phyloP scores from a whole-genome alignment of 2,888 invertebrate species.

The Tetranychus truncatus region DNA sequence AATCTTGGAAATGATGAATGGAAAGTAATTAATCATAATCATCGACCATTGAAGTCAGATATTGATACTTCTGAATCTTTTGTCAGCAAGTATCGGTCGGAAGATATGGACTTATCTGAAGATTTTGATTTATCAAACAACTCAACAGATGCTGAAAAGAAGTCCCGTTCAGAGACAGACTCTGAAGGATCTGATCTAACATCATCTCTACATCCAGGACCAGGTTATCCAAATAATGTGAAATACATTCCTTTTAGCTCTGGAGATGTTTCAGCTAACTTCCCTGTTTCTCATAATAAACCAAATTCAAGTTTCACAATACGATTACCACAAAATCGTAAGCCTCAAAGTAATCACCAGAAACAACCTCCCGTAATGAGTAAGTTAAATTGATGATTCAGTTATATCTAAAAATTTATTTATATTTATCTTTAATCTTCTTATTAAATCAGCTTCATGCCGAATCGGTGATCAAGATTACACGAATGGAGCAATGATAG shows the following conservation, averaged over 20 bases:
- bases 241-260: not conserved
- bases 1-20: conserved; percentile 14
- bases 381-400: not conserved
- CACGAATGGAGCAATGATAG: conserved; percentile 40
- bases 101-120: not conserved
- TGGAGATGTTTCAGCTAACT: not conserved
- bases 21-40: conserved; percentile 13
- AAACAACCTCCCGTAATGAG: not conserved
- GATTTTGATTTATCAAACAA: not conserved
- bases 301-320: not conserved
- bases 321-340: not conserved
- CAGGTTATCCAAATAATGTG: not conserved
- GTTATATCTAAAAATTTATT: no score
- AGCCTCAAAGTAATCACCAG: not conserved
- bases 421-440: not conserved
- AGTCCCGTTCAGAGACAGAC: not conserved
- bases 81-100: not conserved
- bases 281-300: not conserved
- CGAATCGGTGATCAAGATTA: conserved; percentile 19
- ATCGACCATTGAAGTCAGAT: not conserved
- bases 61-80: not conserved
- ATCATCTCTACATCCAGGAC: not conserved
- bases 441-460: conserved; percentile 10
- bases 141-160: not conserved
- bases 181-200: not conserved